Percentiles rank a stretch among this genome's conserved stretches.
Evolutionary conservation across 2,113 vertebrate genomes (phyloP).

Genomic region (Turdus rufiventris): DNA sequence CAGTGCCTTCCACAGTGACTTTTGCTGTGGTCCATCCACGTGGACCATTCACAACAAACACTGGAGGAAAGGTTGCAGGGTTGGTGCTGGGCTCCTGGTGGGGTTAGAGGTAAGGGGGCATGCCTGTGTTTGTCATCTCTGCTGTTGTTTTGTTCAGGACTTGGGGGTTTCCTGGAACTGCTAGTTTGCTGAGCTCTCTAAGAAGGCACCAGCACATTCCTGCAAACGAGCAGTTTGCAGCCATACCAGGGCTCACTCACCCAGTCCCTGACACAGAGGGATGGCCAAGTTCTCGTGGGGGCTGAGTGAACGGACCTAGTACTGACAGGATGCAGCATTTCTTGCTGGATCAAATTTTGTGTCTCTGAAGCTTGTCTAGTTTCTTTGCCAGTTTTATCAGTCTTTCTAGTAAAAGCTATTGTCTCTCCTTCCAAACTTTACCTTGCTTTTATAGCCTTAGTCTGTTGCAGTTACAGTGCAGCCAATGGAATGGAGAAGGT

Average conservation of each 20-base stretch:
- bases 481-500: neutral
- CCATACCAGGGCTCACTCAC: rapidly evolving
- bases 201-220: neutral
- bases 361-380: neutral
- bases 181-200: neutral
- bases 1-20: neutral
- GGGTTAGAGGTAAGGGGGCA: neutral
- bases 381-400: neutral
- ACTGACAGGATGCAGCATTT: neutral
- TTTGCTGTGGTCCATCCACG: rapidly evolving
- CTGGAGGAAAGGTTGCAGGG: neutral
- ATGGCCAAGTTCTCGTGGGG: neutral
- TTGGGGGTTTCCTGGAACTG: neutral
- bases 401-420: neutral
- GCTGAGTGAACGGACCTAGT: neutral
- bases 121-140: neutral
- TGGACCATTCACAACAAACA: neutral
- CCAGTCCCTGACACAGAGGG: neutral
- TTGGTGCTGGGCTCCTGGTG: neutral
- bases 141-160: neutral
- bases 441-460: neutral
- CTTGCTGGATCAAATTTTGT: neutral
- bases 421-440: neutral
- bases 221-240: rapidly evolving
- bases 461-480: neutral